These are phyloP conservation scores for Neoascia interrupta DNA, from an alignment of 2,888 invertebrate genomes.

Conservation along the genomic window DNA sequence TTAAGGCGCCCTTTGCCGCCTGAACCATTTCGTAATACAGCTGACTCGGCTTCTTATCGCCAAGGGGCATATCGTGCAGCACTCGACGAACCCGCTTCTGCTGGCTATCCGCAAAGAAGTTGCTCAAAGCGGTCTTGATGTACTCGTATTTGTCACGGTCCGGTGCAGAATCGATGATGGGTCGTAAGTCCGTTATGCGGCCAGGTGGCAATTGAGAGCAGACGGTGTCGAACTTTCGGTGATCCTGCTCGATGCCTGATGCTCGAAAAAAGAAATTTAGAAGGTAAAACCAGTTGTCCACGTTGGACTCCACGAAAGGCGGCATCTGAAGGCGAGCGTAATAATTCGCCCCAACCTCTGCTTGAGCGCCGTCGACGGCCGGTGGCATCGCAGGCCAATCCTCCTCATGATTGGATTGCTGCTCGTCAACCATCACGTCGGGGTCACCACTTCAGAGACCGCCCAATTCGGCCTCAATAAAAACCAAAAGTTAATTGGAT, in stretches of 20 bases:
- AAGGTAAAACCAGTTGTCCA: background rate
- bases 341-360: too few relatives aligned
- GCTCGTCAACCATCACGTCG: too few relatives aligned
- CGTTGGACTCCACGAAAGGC: too few relatives aligned
- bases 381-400: too few relatives aligned
- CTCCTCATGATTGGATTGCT: too few relatives aligned
- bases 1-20: constrained; percentile 3
- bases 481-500: too few relatives aligned
- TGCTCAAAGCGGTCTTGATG: background rate
- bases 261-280: constrained; percentile 7
- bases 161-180: background rate
- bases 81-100: too few relatives aligned
- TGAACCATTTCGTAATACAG: constrained; percentile 23
- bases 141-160: constrained; percentile 2
- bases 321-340: too few relatives aligned
- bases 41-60: constrained; percentile 26
- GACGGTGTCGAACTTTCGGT: constrained; percentile 16
- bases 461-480: too few relatives aligned
- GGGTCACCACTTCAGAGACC: too few relatives aligned
- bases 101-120: constrained; percentile 10
- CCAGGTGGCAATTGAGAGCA: constrained; percentile 13
- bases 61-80: too few relatives aligned
- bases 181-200: constrained; percentile 1
- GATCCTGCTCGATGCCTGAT: background rate
- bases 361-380: too few relatives aligned